phyloP scores from a whole-genome alignment of 1,140 invertebrate genomes.

The Vanessa atalanta region DNA sequence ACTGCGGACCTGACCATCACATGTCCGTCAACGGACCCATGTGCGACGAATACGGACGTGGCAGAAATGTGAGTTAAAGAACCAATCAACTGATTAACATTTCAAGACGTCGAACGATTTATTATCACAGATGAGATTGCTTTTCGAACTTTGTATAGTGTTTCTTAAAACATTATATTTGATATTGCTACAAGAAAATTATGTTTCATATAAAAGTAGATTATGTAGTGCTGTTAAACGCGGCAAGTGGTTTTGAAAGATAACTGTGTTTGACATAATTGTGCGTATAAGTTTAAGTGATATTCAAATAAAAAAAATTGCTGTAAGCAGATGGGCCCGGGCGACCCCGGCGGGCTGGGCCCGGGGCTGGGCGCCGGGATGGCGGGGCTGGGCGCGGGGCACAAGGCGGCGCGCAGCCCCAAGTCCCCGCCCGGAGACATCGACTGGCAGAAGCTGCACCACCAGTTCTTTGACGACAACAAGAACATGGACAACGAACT shows the following conservation, averaged over 20 bases:
- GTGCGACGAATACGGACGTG: conserved; percentile 74
- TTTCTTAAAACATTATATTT: too few relatives aligned
- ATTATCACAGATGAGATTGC: too few relatives aligned
- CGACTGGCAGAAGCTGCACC: conserved; percentile 95
- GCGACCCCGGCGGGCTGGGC: conserved; percentile 63
- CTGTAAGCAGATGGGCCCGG: conserved; percentile 63
- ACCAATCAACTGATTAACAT: too few relatives aligned
- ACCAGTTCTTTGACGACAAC: conserved; percentile 89
- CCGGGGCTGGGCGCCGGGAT: conserved; percentile 36
- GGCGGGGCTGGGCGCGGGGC: conserved; percentile 34
- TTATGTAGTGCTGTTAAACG: too few relatives aligned
- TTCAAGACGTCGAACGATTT: background rate
- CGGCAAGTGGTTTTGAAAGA: too few relatives aligned
- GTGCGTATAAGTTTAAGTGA: background rate
- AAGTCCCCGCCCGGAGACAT: conserved; percentile 82
- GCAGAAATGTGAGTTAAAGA: conserved; percentile 64
- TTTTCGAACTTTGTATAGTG: too few relatives aligned
- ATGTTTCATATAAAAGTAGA: too few relatives aligned
- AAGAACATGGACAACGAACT: conserved; percentile 77
- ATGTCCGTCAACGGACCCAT: conserved; percentile 70
- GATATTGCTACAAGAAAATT: too few relatives aligned
- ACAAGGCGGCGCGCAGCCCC: conserved; percentile 72
- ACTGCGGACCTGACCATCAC: conserved; percentile 63
- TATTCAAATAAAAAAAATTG: background rate
- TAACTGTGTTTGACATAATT: background rate